These are phyloP conservation scores for Ips nitidus DNA, from an alignment of 1,140 invertebrate species.

Conservation along the genomic window DNA sequence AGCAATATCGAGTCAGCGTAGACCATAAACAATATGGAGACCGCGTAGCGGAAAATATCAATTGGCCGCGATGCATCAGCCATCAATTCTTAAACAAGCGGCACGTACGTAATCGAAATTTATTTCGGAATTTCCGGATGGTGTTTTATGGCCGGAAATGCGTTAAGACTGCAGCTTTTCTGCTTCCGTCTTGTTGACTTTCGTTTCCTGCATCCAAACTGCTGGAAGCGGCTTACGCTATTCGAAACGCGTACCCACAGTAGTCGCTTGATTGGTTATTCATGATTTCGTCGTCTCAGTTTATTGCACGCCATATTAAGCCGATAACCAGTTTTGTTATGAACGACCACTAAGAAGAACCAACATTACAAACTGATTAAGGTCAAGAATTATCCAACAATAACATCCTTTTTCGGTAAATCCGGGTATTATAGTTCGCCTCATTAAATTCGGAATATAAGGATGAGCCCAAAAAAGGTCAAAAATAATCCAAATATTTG, in stretches of 20 bases:
- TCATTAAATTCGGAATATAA: no score
- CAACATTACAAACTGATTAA: no score
- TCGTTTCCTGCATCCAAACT: slow-evolving; percentile 28
- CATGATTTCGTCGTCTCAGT: slow-evolving; percentile 3
- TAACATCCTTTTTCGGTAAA: no score
- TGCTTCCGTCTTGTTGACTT: slow-evolving; percentile 27
- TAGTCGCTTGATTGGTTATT: slow-evolving; percentile 3
- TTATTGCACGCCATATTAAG: slow-evolving; percentile 4
- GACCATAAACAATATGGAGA: no score
- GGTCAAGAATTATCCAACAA: no score
- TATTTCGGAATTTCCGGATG: slow-evolving; percentile 3
- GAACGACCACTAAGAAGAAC: no score
- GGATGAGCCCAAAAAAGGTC: no score
- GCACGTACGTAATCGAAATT: slow-evolving; percentile 3
- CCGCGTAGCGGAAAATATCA: no score
- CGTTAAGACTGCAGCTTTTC: slow-evolving; percentile 24
- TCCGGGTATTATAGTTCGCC: no score
- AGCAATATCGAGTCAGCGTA: no score
- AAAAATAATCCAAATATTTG: no score
- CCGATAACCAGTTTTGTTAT: background rate
- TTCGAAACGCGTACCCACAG: slow-evolving; percentile 1
- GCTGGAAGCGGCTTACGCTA: slow-evolving; percentile 13
- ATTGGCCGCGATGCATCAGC: background rate
- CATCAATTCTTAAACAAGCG: slow-evolving; percentile 2
- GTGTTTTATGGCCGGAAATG: slow-evolving; percentile 3